Conservation (phyloP, 2,113 vertebrate genomes). For the Platichthys flesus region DNA sequence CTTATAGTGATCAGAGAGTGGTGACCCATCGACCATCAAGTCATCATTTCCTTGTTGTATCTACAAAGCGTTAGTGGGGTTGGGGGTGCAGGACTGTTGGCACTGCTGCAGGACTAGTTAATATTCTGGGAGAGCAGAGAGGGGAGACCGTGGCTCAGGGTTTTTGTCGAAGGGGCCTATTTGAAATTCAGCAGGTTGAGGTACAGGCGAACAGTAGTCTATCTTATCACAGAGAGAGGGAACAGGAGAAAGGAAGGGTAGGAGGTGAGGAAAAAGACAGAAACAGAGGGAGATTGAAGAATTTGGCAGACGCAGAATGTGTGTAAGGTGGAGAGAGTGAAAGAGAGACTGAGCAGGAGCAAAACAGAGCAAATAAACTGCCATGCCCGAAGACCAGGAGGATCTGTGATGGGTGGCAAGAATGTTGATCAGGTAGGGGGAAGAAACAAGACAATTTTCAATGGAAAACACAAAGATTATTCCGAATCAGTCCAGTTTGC, state of each 20-base stretch:
- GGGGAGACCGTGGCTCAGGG: constrained; percentile 51
- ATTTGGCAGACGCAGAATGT: constrained; percentile 43
- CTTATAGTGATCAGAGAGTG: background rate
- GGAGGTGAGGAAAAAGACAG: constrained; percentile 24
- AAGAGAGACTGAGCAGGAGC: constrained; percentile 26
- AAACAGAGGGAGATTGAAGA: constrained; percentile 50
- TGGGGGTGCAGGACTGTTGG: constrained; percentile 25
- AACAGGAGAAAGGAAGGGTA: constrained; percentile 37
- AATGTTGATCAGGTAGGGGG: constrained; percentile 37
- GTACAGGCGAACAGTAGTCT: constrained; percentile 69
- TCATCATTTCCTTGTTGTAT: constrained; percentile 5
- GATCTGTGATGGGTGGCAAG: constrained; percentile 9
- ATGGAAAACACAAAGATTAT: background rate
- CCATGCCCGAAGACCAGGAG: constrained; percentile 14
- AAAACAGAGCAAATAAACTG: constrained; percentile 56
- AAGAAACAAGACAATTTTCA: background rate
- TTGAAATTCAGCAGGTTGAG: constrained; percentile 77
- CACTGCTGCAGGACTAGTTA: constrained; percentile 63
- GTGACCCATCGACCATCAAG: background rate
- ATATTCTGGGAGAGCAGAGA: constrained; percentile 71
- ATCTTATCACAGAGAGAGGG: constrained; percentile 68
- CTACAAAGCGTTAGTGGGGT: constrained; percentile 28
- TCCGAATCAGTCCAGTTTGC: background rate
- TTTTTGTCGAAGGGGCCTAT: constrained; percentile 64
- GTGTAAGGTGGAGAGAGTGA: constrained; percentile 1